Percentiles rank a stretch among this genome's conserved stretches.
These are phyloP conservation scores for Hypomesus transpacificus DNA, from an alignment of 2,113 vertebrate genomes.

Conservation along the genomic window DNA sequence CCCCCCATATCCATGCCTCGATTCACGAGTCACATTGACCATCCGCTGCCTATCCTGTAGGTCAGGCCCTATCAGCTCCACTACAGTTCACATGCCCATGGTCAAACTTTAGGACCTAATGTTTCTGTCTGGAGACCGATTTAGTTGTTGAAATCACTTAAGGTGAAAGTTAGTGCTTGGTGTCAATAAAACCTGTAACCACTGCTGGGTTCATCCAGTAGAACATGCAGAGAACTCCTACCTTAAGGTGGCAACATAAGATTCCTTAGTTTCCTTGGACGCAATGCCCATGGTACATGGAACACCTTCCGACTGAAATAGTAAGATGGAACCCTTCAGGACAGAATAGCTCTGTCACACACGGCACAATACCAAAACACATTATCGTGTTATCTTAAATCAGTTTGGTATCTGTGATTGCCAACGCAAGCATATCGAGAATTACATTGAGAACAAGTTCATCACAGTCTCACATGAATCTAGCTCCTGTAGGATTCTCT, in stretches of 20 bases:
- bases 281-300: too few species aligned
- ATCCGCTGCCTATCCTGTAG: background rate
- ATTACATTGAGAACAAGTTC: background rate
- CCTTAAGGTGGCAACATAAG: too few species aligned
- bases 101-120: background rate
- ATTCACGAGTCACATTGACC: background rate
- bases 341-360: too few species aligned
- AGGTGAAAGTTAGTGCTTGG: too few species aligned
- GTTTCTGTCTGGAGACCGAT: background rate
- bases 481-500: background rate
- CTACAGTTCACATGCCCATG: background rate
- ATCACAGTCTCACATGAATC: conserved; percentile 15
- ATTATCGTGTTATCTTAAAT: too few species aligned
- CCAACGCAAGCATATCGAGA: background rate
- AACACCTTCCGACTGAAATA: too few species aligned
- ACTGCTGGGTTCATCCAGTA: background rate
- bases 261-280: too few species aligned
- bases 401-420: background rate
- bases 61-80: background rate
- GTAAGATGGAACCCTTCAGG: too few species aligned
- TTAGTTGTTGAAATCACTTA: too few species aligned
- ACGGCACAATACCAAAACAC: too few species aligned
- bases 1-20: conserved; percentile 2
- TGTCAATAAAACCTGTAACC: too few species aligned
- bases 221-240: background rate